Percentiles rank a stretch among this genome's conserved stretches.
phyloP scores from a whole-genome alignment of 2,888 invertebrate genomes.

The Tenthredo notha region DNA sequence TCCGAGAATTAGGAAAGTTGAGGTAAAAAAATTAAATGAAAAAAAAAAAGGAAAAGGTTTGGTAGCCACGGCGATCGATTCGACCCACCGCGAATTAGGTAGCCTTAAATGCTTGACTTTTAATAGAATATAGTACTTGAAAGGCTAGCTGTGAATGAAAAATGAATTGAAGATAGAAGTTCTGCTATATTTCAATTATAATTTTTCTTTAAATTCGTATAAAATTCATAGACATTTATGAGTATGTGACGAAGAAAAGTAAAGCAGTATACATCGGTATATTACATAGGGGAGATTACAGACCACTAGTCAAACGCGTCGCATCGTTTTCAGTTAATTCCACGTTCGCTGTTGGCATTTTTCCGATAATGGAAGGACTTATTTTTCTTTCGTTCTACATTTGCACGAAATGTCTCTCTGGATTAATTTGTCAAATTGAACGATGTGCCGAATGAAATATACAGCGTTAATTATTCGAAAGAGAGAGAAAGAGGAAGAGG shows the following conservation, averaged over 20 bases:
- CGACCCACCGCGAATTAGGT: not conserved
- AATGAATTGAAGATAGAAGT: not conserved
- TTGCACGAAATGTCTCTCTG: slow-evolving; percentile 16
- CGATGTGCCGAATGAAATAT: slow-evolving; percentile 38
- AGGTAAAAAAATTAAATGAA: not conserved
- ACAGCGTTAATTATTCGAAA: not conserved
- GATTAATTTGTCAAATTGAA: slow-evolving; percentile 42
- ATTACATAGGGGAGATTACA: not conserved
- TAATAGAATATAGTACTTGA: not conserved
- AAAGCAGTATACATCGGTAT: not conserved
- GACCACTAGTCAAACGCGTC: slow-evolving; percentile 30
- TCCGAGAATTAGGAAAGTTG: not conserved
- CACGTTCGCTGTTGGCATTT: slow-evolving; percentile 24
- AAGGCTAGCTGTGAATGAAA: not conserved
- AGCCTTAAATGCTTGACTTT: not conserved
- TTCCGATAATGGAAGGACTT: slow-evolving; percentile 31
- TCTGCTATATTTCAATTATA: not conserved
- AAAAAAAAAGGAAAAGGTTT: slow-evolving; percentile 4
- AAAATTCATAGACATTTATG: not conserved
- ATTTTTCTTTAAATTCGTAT: slow-evolving; percentile 3
- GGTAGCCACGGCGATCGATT: not conserved
- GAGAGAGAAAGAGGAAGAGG: not conserved
- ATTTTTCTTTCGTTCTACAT: slow-evolving; percentile 17
- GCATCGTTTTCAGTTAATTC: slow-evolving; percentile 24
- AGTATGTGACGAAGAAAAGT: not conserved